Percentiles rank a stretch among this genome's conserved stretches.
These are phyloP conservation scores for Luperina testacea DNA, from an alignment of 2,888 invertebrate species.

Conservation along the genomic window DNA sequence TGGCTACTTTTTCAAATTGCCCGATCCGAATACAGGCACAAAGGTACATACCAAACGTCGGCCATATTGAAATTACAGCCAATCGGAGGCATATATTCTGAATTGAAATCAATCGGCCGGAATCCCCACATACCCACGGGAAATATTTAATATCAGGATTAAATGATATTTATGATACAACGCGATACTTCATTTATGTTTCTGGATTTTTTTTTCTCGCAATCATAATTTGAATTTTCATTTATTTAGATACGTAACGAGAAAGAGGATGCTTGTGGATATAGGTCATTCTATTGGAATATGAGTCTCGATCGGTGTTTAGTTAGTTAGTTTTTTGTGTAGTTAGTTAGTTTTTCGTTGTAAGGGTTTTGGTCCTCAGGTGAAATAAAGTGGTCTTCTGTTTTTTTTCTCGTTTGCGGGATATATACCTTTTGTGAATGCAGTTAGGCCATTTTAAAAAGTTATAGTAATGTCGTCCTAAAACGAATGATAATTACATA, in stretches of 20 bases:
- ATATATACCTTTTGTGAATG: neutral
- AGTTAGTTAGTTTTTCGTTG: neutral
- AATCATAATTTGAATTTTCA: slow-evolving; percentile 40
- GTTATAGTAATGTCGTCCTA: too few species aligned
- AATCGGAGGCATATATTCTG: slow-evolving; percentile 33
- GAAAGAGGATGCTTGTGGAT: neutral
- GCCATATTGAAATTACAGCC: slow-evolving; percentile 53
- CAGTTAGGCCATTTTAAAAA: neutral
- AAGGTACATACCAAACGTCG: slow-evolving; percentile 14
- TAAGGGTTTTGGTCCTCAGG: too few species aligned
- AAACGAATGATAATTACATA: neutral
- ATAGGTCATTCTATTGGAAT: neutral
- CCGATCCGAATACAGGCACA: neutral
- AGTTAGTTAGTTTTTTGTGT: neutral
- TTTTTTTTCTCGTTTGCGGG: neutral
- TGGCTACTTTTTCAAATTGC: neutral
- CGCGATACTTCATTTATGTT: slow-evolving; percentile 59
- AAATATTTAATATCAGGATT: slow-evolving; percentile 51
- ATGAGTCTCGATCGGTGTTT: neutral
- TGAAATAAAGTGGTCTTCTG: neutral
- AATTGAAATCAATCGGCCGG: slow-evolving; percentile 55
- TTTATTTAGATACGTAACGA: slow-evolving; percentile 15
- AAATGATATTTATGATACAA: slow-evolving; percentile 59
- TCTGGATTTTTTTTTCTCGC: slow-evolving; percentile 42
- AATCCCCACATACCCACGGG: slow-evolving; percentile 47